A percentile compares a stretch with the other conserved stretches of the same genome.
Evolutionary conservation across 2,888 invertebrate genomes (phyloP).

Genomic region (Hipparchia semele): DNA sequence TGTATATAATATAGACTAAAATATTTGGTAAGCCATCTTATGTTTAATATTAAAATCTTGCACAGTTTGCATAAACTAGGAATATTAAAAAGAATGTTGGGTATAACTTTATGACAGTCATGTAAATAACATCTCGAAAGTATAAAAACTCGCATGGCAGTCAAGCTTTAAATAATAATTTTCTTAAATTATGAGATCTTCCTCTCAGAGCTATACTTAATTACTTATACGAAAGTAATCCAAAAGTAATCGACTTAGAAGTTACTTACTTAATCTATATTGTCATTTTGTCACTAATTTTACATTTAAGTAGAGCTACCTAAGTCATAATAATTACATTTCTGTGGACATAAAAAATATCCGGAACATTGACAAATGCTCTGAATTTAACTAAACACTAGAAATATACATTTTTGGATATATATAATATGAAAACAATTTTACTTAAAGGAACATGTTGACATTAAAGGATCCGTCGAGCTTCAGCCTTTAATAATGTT

Average conservation of each 20-base stretch:
- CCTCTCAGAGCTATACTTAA: conserved; percentile 15
- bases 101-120: neutral
- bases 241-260: neutral
- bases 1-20: neutral
- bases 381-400: too few relatives aligned
- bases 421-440: neutral
- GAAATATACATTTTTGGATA: neutral
- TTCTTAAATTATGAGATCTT: conserved; percentile 39
- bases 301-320: neutral
- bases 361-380: neutral
- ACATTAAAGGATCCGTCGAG: neutral
- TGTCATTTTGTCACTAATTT: conserved; percentile 9
- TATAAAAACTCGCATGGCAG: neutral
- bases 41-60: neutral
- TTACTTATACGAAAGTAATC: too few relatives aligned
- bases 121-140: neutral
- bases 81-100: neutral
- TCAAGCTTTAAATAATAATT: conserved; percentile 7
- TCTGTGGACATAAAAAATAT: neutral
- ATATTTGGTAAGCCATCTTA: conserved; percentile 8
- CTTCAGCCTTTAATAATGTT: conserved; percentile 22
- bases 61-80: neutral
- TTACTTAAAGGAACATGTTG: neutral
- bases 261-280: neutral
- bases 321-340: neutral